phyloP scores from a whole-genome alignment of 37 sponge, comb jelly and placozoan species.

The Mnemiopsis leidyi region DNA sequence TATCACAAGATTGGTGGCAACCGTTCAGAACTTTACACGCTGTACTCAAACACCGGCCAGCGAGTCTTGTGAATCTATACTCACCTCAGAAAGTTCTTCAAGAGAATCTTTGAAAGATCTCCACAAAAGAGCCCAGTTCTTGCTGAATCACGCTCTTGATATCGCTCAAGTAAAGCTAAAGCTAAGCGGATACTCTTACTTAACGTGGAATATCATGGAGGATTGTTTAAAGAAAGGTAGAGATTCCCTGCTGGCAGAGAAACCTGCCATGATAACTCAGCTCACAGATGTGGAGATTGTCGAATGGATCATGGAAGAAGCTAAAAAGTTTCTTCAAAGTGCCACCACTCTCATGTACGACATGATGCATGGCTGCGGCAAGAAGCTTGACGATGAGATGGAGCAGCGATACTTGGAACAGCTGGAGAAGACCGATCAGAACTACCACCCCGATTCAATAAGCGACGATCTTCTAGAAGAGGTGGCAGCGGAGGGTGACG shows the following conservation, averaged over 20 bases:
- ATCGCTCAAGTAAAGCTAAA: constrained; percentile 23
- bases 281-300: constrained; percentile 30
- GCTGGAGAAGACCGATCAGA: neutral
- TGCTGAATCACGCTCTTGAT: constrained; percentile 52
- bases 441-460: too few relatives aligned
- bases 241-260: constrained; percentile 7
- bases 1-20: constrained; percentile 8
- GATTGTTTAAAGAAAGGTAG: constrained; percentile 47
- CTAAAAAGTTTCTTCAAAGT: constrained; percentile 14
- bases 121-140: constrained; percentile 39
- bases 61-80: neutral
- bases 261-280: neutral
- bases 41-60: neutral
- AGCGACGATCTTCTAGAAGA: neutral
- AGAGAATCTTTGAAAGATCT: constrained; percentile 36
- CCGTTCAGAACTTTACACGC: constrained; percentile 11
- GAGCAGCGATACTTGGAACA: constrained; percentile 44
- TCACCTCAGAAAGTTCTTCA: neutral
- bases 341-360: constrained; percentile 13
- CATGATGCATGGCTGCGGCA: neutral
- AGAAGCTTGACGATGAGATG: neutral
- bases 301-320: constrained; percentile 63
- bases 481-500: neutral
- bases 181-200: constrained; percentile 31
- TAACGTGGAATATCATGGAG: constrained; percentile 57